Percentiles rank a stretch among this genome's conserved stretches.
Evolutionary conservation across 2,888 invertebrate species (phyloP).

Genomic region (Scaptomyza cyrtandrae): DNA sequence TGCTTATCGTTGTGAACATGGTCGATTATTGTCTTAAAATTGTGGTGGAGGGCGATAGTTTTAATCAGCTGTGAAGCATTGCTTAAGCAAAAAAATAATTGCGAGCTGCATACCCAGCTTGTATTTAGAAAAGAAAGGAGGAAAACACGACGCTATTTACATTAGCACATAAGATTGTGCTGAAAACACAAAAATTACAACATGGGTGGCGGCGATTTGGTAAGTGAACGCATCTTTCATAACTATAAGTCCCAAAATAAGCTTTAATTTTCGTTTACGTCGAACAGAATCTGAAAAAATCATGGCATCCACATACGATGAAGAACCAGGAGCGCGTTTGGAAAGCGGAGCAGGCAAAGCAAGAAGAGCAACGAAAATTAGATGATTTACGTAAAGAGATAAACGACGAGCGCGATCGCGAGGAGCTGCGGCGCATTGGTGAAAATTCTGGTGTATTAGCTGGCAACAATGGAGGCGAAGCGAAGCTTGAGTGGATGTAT

Average conservation of each 20-base stretch:
- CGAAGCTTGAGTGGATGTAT: conserved; percentile 95
- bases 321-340: conserved; percentile 91
- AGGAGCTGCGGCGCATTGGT: conserved; percentile 88
- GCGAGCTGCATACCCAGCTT: conserved; percentile 13
- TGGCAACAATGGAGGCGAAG: conserved; percentile 84
- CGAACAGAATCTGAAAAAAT: conserved; percentile 89
- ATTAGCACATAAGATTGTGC: conserved; percentile 8
- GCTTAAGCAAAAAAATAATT: background rate
- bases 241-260: too few relatives aligned
- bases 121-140: conserved; percentile 24
- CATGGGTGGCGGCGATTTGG: conserved; percentile 83
- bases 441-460: conserved; percentile 85
- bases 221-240: conserved; percentile 39
- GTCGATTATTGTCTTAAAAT: conserved; percentile 5
- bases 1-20: background rate
- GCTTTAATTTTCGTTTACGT: background rate
- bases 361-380: conserved; percentile 89
- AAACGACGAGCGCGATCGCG: conserved; percentile 88
- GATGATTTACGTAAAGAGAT: conserved; percentile 89
- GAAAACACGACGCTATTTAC: conserved; percentile 30
- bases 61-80: background rate
- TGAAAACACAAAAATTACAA: conserved; percentile 2
- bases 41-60: conserved; percentile 20
- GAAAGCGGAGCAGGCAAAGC: conserved; percentile 91
- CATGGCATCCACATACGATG: conserved; percentile 92